Percentiles rank a stretch among this genome's conserved stretches.
Conservation (phyloP, 1,140 invertebrate species). For the Saccostrea glomerata region DNA sequence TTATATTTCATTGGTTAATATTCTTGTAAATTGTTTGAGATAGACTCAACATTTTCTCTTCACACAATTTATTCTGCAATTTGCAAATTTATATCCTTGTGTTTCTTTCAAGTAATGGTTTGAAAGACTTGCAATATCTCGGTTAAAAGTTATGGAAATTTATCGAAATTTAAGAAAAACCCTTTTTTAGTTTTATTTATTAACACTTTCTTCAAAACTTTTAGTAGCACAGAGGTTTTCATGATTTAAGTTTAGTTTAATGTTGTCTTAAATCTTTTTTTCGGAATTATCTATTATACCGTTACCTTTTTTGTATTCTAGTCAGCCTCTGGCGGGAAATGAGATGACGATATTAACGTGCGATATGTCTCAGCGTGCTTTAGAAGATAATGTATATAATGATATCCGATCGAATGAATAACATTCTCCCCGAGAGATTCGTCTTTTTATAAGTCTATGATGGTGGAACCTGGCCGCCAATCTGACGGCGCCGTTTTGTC, state of each 20-base stretch:
- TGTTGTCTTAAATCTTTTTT: neutral
- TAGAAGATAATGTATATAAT: conserved; percentile 33
- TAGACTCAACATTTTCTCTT: too few relatives aligned
- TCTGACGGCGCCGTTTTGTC: conserved; percentile 47
- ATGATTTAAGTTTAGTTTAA: neutral
- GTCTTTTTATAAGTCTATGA: conserved; percentile 27
- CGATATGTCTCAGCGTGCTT: conserved; percentile 32
- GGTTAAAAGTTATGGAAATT: too few relatives aligned
- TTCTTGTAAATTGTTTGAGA: too few relatives aligned
- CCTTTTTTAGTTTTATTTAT: too few relatives aligned
- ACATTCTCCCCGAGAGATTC: conserved; percentile 11
- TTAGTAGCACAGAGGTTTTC: too few relatives aligned
- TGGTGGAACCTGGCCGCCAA: conserved; percentile 23
- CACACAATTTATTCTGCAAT: too few relatives aligned
- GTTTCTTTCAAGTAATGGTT: too few relatives aligned
- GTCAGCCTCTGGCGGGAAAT: conserved; percentile 33
- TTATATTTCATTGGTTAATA: too few relatives aligned
- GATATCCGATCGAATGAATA: conserved; percentile 34
- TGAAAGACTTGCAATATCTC: too few relatives aligned
- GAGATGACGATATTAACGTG: conserved; percentile 33
- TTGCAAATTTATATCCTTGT: too few relatives aligned
- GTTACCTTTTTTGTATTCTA: conserved; percentile 33
- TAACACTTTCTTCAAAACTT: too few relatives aligned
- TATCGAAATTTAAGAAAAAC: too few relatives aligned
- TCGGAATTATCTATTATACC: conserved; percentile 7